Evolutionary conservation across 2,113 vertebrate species (phyloP), one percentile per base, ranked within the genome.

Genomic region (Zosterops japonicus): DNA sequence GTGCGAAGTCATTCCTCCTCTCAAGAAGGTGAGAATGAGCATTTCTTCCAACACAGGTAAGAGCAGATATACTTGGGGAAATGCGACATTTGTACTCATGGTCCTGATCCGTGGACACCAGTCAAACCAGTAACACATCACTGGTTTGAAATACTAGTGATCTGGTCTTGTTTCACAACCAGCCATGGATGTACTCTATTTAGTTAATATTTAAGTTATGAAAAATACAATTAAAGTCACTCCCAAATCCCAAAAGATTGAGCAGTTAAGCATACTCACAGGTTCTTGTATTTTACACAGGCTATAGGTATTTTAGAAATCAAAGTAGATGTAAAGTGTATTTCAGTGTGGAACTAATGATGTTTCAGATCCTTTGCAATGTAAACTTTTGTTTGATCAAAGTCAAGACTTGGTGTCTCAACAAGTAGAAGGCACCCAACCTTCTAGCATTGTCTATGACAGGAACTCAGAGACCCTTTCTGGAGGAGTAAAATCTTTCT

Each of bases 11-110:
- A 33, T 53, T 85, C 22, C 11, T 61, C 36, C 1, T 2, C n/a
- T 88, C 36, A 46, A 39, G 57, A 76, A 86, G 39, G 18, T 39
- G 81, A 46, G 8, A 24, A 36, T 77, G 69, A 75, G 2, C 59
- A 46, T 57, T 67, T 90, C 12, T 67, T 85, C 31, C 57, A 44
- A 27, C 31, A 28, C 10, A 63, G 21, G 17, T 12, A 68, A 36
- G 44, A 95, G 14, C 0, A 20, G 27, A 55, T 10, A 7, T 3
- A 5, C 0, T 87, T 25, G 6, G 19, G 28, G 25, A 89, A 92
- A 74, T 2, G 1, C 5, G 39, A 5, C 12, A 7, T 5, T 56
- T 3, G 0, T 69, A 18, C 27, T 77, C 19, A 11, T 1, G 5
- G 46, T 44, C 81, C 39, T 9, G 25, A 68, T 21, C 41, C 70